Base-by-base conservation (phyloP, 1,140 invertebrate genomes). In the Procambarus clarkii region DNA sequence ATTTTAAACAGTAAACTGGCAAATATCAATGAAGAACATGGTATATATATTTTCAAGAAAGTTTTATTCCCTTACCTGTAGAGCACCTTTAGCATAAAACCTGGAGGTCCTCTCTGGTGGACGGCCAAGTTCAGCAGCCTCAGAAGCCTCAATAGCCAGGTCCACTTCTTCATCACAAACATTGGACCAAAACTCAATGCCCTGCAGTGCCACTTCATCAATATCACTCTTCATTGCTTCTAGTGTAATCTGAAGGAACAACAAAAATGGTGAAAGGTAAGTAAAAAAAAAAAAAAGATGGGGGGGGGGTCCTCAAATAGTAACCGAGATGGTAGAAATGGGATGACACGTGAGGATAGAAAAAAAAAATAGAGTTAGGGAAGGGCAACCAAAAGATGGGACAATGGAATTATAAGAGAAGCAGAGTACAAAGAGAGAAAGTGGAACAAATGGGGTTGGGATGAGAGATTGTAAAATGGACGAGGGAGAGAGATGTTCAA, bases 111-210 rank as follows among this genome's bases (percentile, higher is more conserved):
- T 96, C 46, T 97, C 96, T 45, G 99, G 98, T n/a, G 98, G 97
- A 91, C 97, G 95, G 74, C 98, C 98, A 94, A 97, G 96, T 95
- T 99, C 98, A 54, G 95, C 95, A 54, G 98, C 98, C 95, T 99
- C 99, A 71, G 97, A 97, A 92, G 98, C 97, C 95, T 99, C 98
- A 94, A 99, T 98, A 5, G 97, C 96, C 92, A 99, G 95, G 95
- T 99, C 98, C 48, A 99, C 98, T 95, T 99, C 99, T 95, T 99
- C 99, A 95, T 99, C 99, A 94, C 99, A 99, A 0, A 99, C 99
- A 94, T 99, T 99, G 0, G 99, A 99, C 99, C 99, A 99, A 95
- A 99, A 99, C 95, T 99, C 99, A 95, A 99, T 99, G 93, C 99
- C 99, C 95, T 99, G 99, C 71, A 99, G 95, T 48, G 98, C 97